Conservation (phyloP, 2,113 vertebrate genomes). For the Epinephelus lanceolatus region DNA sequence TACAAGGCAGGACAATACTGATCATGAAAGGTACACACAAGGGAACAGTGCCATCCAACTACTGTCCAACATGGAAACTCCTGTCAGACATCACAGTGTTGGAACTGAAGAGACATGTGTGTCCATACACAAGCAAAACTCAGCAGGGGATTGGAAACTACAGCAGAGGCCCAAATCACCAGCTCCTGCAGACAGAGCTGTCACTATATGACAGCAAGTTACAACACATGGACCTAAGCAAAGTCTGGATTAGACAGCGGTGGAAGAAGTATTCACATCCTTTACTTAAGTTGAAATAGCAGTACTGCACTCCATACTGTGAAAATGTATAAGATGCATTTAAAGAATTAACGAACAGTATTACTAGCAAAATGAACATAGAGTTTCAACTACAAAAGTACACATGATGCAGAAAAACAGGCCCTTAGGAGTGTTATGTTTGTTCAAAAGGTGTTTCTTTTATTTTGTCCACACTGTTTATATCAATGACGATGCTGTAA, state of each 20-base stretch:
- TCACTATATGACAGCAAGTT: constrained; percentile 27
- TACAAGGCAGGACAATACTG: constrained; percentile 22
- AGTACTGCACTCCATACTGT: background rate
- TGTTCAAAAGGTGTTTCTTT: background rate
- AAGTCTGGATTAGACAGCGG: constrained; percentile 27
- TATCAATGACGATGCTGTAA: background rate
- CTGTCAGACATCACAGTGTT: constrained; percentile 60
- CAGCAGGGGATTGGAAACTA: constrained; percentile 48
- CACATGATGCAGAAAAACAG: too few relatives aligned
- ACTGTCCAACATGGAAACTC: constrained; percentile 32
- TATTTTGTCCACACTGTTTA: background rate
- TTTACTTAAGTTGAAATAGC: background rate
- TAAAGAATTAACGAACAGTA: background rate
- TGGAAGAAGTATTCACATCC: constrained; percentile 1
- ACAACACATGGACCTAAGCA: constrained; percentile 33
- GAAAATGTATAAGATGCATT: background rate
- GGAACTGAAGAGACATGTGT: constrained; percentile 54
- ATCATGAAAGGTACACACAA: constrained; percentile 40
- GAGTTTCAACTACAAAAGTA: too few relatives aligned
- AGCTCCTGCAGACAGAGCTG: constrained; percentile 48
- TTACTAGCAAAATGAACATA: too few relatives aligned
- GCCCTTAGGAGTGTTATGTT: too few relatives aligned
- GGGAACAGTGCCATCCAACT: constrained; percentile 32
- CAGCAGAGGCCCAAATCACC: constrained; percentile 40
- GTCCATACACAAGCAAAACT: constrained; percentile 40